Evolutionary conservation across 2,113 vertebrate genomes (phyloP).

Genomic region (Mystacornis crossleyi): DNA sequence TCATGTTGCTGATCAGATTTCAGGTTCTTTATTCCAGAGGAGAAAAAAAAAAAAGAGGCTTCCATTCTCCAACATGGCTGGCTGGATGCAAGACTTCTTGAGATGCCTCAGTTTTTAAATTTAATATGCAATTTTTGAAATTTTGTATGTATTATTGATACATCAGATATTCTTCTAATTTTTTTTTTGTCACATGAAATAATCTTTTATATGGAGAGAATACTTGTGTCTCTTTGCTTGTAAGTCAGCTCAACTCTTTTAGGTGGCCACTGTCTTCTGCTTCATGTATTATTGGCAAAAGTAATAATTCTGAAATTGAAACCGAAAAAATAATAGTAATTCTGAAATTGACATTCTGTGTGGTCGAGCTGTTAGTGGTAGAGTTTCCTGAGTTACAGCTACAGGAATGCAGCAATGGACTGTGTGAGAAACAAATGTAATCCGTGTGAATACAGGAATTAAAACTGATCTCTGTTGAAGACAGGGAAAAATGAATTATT

Average conservation of each 20-base stretch:
- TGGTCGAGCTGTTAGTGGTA: not conserved
- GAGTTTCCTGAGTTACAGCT: not conserved
- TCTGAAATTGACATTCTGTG: not conserved
- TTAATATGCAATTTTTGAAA: not conserved
- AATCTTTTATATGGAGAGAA: not conserved
- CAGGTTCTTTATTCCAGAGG: not conserved
- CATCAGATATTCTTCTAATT: not conserved
- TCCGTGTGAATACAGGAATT: not conserved
- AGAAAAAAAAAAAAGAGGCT: not conserved
- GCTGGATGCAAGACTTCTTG: not conserved
- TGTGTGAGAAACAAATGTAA: not conserved
- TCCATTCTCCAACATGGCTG: not conserved
- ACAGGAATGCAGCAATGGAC: not conserved
- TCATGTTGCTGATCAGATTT: constrained; percentile 52
- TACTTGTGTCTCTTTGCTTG: not conserved
- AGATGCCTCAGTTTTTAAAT: not conserved
- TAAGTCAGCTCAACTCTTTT: not conserved
- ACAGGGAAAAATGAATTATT: not conserved
- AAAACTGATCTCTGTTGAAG: not conserved
- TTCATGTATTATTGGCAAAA: not conserved
- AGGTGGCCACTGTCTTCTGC: not conserved
- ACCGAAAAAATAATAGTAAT: not conserved
- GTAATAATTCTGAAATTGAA: not conserved
- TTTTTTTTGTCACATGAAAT: not conserved
- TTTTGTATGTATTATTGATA: not conserved